Percentiles rank a stretch among this genome's conserved stretches.
These are phyloP conservation scores for Amphiduros pacificus DNA, from an alignment of 2,888 invertebrate species.

Conservation along the genomic window DNA sequence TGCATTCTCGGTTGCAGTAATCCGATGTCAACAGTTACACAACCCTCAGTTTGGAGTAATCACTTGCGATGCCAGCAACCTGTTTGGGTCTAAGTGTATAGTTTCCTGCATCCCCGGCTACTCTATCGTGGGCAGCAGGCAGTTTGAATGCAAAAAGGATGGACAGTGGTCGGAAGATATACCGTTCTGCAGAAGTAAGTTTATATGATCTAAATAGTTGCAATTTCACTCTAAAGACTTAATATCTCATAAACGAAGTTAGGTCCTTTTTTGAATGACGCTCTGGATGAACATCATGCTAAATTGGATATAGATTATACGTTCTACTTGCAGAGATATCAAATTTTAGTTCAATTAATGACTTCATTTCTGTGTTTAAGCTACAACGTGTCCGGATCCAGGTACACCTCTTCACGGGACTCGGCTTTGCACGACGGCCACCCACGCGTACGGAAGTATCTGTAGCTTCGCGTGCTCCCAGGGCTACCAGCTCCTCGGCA, in stretches of 20 bases:
- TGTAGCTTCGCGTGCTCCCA: constrained; percentile 27
- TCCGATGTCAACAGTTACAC: constrained; percentile 25
- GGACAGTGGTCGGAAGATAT: constrained; percentile 28
- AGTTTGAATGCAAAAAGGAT: constrained; percentile 18
- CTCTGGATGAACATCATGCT: too few species aligned
- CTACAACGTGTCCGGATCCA: constrained; percentile 29
- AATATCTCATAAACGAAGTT: too few species aligned
- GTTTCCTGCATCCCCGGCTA: constrained; percentile 26
- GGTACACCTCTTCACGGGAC: constrained; percentile 30
- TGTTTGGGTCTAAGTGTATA: constrained; percentile 26
- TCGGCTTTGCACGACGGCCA: constrained; percentile 24
- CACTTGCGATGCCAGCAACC: constrained; percentile 24
- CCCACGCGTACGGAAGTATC: constrained; percentile 29
- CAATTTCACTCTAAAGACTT: too few species aligned
- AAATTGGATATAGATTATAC: too few species aligned
- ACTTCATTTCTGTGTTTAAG: constrained; percentile 15
- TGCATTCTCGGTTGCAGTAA: constrained; percentile 22
- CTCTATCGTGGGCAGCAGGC: constrained; percentile 15
- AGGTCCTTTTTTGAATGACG: too few species aligned
- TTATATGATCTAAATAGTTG: too few species aligned
- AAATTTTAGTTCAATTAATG: not conserved
- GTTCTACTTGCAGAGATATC: too few species aligned
- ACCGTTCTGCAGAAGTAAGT: constrained; percentile 29
- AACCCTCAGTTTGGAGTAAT: constrained; percentile 30
- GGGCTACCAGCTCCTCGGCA: constrained; percentile 28